Conservation (phyloP, 1,140 invertebrate genomes). For the Cydia fagiglandana region DNA sequence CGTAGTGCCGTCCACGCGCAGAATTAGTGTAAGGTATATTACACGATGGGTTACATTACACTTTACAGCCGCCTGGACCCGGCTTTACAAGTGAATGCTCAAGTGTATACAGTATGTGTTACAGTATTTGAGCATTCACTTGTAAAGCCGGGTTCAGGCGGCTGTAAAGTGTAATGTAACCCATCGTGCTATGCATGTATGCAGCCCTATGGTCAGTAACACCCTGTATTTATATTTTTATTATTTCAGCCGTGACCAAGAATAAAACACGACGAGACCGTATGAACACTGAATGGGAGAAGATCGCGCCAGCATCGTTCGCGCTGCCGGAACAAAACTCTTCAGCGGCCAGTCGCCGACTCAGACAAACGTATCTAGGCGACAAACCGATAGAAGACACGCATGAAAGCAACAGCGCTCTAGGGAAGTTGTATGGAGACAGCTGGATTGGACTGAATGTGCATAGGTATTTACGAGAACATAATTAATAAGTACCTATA, state of each 20-base stretch:
- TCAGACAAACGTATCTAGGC: conserved; percentile 49
- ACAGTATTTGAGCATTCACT: too few species aligned
- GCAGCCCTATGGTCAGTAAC: too few species aligned
- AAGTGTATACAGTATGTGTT: too few species aligned
- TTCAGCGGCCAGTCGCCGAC: conserved; percentile 18
- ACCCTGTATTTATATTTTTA: not conserved
- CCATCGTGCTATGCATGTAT: too few species aligned
- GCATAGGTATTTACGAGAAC: conserved; percentile 48
- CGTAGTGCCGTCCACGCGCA: too few species aligned
- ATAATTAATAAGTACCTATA: too few species aligned
- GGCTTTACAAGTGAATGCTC: too few species aligned
- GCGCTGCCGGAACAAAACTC: conserved; percentile 46
- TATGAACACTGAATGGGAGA: conserved; percentile 66
- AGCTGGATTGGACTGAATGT: conserved; percentile 54
- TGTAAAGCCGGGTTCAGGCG: too few species aligned
- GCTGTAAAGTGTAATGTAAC: too few species aligned
- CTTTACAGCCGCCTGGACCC: too few species aligned
- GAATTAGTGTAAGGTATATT: too few species aligned
- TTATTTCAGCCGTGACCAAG: conserved; percentile 46
- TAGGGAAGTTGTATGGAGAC: conserved; percentile 61
- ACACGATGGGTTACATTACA: too few species aligned
- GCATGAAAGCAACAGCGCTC: conserved; percentile 38
- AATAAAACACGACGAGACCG: conserved; percentile 52
- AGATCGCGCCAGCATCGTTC: conserved; percentile 62
- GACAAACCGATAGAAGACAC: conserved; percentile 50